A percentile compares a stretch with the other conserved stretches of the same genome.
Conservation (phyloP, 2,113 vertebrate genomes). For the Acanthisitta chloris region DNA sequence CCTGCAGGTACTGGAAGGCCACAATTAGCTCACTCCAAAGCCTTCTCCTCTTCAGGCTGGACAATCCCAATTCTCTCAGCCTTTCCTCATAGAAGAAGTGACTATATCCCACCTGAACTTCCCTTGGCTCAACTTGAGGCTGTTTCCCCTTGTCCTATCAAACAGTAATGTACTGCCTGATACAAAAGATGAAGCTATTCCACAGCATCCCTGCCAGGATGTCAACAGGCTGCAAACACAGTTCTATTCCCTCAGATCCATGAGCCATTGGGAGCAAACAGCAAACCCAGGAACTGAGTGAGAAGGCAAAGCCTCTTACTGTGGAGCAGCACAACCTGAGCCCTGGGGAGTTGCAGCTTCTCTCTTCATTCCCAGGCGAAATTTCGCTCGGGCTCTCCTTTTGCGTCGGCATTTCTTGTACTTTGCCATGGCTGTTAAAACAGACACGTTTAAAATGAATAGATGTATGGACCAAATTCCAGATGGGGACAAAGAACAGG, state of each 20-base stretch:
- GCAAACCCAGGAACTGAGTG: background rate
- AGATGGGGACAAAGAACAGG: fast-evolving
- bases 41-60: no score
- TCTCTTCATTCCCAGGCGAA: background rate
- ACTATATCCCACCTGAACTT: background rate
- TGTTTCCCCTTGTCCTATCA: background rate
- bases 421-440: slow-evolving; percentile 66
- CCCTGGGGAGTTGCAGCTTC: background rate
- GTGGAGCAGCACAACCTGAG: background rate
- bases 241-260: background rate
- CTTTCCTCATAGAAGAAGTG: no score
- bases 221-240: no score
- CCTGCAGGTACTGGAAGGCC: no score
- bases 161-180: background rate
- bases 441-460: background rate
- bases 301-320: slow-evolving; percentile 31
- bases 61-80: no score
- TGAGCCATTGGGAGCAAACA: fast-evolving
- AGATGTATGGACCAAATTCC: fast-evolving
- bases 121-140: background rate
- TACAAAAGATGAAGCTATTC: background rate
- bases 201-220: background rate
- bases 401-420: slow-evolving; percentile 52
- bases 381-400: slow-evolving; percentile 34
- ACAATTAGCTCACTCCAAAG: no score